Conservation (phyloP, 2,113 vertebrate genomes). For the Xiphophorus couchianus region DNA sequence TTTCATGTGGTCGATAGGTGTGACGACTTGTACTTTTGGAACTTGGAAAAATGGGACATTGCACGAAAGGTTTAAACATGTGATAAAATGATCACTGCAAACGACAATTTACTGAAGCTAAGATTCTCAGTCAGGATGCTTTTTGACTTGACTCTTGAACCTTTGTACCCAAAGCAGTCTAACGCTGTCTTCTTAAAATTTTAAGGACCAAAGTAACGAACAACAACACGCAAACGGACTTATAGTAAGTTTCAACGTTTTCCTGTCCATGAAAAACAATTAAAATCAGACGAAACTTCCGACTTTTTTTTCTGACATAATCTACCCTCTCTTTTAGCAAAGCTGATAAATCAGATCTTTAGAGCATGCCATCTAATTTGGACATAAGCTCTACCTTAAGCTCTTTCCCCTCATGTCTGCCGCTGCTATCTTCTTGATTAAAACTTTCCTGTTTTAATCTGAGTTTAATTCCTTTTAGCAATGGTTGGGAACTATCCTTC, state of each 20-base stretch:
- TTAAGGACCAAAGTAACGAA: constrained; percentile 99
- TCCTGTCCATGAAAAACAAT: constrained; percentile 73
- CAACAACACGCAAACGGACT: constrained; percentile 99
- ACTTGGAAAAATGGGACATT: background rate
- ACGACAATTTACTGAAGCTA: constrained; percentile 14
- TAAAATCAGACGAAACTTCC: constrained; percentile 48
- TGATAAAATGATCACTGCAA: constrained; percentile 66
- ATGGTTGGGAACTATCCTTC: constrained; percentile 54
- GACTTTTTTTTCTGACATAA: constrained; percentile 65
- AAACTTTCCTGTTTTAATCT: constrained; percentile 42
- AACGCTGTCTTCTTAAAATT: constrained; percentile 89
- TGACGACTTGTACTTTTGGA: background rate
- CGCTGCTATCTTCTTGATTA: constrained; percentile 49
- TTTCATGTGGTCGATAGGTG: constrained; percentile 35
- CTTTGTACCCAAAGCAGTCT: constrained; percentile 60
- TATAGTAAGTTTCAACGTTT: constrained; percentile 95
- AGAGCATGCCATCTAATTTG: constrained; percentile 75
- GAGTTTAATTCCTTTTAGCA: constrained; percentile 16
- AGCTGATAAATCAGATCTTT: constrained; percentile 43
- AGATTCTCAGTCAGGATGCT: constrained; percentile 48
- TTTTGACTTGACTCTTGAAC: constrained; percentile 53
- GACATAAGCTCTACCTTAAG: constrained; percentile 43
- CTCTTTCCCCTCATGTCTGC: constrained; percentile 56
- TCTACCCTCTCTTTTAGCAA: constrained; percentile 55
- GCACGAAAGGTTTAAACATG: constrained; percentile 23